Conservation (phyloP, 2,797 vertebrate species). For the Pachyuromys duprasi region DNA sequence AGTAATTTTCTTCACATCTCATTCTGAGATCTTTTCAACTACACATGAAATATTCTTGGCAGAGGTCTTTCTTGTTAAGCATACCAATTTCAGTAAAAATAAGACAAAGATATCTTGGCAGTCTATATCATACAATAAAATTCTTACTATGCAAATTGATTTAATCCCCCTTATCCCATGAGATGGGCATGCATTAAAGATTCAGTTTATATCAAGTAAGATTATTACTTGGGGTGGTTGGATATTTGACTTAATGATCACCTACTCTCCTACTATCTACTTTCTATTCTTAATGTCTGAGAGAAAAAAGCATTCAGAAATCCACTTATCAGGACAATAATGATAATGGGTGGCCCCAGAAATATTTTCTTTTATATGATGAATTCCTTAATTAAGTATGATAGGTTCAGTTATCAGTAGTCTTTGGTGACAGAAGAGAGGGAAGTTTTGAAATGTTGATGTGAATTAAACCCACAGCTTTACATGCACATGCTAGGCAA, state of each 20-base stretch:
- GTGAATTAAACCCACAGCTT: neutral
- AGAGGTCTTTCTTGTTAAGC: neutral
- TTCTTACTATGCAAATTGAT: neutral
- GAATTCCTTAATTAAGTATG: neutral
- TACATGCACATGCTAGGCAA: neutral
- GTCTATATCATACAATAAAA: neutral
- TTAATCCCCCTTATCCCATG: neutral
- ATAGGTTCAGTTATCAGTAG: neutral
- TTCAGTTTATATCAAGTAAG: neutral
- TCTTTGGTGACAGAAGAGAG: neutral
- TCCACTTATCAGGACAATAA: neutral
- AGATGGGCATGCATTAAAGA: neutral
- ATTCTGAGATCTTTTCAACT: neutral
- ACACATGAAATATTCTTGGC: neutral
- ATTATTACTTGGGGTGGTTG: neutral
- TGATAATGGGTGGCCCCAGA: neutral
- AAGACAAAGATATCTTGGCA: neutral
- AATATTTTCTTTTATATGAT: neutral
- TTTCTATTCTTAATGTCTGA: neutral
- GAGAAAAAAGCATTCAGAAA: neutral
- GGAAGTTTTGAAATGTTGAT: neutral
- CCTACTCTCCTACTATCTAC: neutral
- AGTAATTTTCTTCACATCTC: constrained; percentile 17
- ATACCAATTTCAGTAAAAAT: neutral
- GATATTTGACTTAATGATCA: neutral